Evolutionary conservation across 2,888 invertebrate species (phyloP).

Genomic region (Pachydiplax longipennis): DNA sequence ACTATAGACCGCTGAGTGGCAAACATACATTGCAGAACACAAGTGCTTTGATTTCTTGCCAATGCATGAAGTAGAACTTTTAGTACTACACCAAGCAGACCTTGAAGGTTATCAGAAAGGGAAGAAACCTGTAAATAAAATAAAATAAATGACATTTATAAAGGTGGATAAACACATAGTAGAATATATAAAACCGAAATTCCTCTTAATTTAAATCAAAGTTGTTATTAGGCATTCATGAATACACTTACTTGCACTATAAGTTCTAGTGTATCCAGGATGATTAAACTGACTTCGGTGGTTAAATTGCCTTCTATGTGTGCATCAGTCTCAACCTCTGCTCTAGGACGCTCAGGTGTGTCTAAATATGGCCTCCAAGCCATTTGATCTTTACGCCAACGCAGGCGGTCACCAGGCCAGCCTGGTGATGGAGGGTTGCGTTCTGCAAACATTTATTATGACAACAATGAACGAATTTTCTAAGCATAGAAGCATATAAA

Average conservation of each 20-base stretch:
- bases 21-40: constrained; percentile 90
- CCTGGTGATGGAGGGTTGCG: constrained; percentile 57
- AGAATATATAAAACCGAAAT: neutral
- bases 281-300: constrained; percentile 85
- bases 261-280: constrained; percentile 86
- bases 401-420: constrained; percentile 68
- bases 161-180: neutral
- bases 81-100: constrained; percentile 78
- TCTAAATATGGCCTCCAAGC: constrained; percentile 64
- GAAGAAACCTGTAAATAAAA: constrained; percentile 64
- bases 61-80: constrained; percentile 87
- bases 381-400: constrained; percentile 84
- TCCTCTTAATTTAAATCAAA: neutral
- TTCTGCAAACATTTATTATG: constrained; percentile 50
- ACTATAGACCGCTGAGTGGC: constrained; percentile 91
- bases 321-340: constrained; percentile 69
- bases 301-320: constrained; percentile 82
- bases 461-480: neutral
- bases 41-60: constrained; percentile 90
- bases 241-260: constrained; percentile 72
- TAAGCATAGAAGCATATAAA: too few species aligned
- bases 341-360: constrained; percentile 58
- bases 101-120: constrained; percentile 72
- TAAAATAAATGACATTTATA: constrained; percentile 19
- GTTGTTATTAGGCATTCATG: neutral